Evolutionary conservation across 1,140 invertebrate species (phyloP).

Genomic region (Meloidogyne exigua): DNA sequence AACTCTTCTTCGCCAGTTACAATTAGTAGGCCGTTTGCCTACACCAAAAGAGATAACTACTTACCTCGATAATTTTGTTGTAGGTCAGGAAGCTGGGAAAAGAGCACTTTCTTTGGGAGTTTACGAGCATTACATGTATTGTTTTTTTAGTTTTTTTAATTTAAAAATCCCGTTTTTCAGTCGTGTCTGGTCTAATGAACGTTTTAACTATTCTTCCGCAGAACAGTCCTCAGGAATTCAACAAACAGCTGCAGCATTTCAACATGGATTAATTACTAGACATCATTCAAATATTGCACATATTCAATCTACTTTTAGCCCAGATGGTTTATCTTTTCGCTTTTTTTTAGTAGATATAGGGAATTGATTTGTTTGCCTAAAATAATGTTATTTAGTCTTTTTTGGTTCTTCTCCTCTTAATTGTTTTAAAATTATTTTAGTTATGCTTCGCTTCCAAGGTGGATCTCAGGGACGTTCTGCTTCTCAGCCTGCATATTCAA

Average conservation of each 20-base stretch:
- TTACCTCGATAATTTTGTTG: slow-evolving; percentile 88
- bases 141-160: background rate
- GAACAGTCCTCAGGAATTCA: background rate
- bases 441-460: background rate
- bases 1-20: slow-evolving; percentile 19
- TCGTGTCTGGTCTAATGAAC: slow-evolving; percentile 4
- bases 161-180: background rate
- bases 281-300: background rate
- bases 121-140: slow-evolving; percentile 84
- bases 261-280: background rate
- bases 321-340: background rate
- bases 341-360: background rate
- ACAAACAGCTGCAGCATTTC: background rate
- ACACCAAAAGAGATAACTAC: slow-evolving; percentile 30
- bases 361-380: background rate
- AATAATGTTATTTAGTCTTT: too few species aligned
- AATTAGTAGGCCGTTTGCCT: slow-evolving; percentile 24
- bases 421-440: background rate
- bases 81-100: slow-evolving; percentile 98
- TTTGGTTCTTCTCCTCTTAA: too few species aligned
- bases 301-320: background rate
- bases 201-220: background rate
- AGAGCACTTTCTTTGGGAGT: slow-evolving; percentile 97
- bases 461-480: background rate
- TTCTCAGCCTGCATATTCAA: background rate